Percentiles rank a stretch among this genome's conserved stretches.
Conservation (phyloP, 2,113 vertebrate species). For the Atrichornis clamosus region DNA sequence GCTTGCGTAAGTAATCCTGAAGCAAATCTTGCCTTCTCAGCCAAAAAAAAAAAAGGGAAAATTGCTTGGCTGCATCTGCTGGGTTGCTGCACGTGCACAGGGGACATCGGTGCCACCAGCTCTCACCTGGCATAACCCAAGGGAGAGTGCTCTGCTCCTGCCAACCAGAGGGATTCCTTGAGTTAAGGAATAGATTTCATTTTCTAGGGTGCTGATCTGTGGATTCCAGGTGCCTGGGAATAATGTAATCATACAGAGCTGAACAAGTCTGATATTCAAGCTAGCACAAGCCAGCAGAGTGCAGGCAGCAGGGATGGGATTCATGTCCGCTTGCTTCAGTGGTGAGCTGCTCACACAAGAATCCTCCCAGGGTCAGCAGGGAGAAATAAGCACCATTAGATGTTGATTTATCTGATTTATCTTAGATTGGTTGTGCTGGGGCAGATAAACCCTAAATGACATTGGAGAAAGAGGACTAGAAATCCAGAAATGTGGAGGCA, state of each 20-base stretch:
- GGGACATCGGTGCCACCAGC: not conserved
- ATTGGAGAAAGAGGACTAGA: not conserved
- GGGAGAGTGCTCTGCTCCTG: not conserved
- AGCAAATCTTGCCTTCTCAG: constrained; percentile 35
- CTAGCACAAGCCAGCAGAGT: not conserved
- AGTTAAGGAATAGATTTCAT: not conserved
- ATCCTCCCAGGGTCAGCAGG: not conserved
- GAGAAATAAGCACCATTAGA: not conserved
- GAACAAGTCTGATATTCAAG: not conserved
- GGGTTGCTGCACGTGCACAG: not conserved
- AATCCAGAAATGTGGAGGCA: not conserved
- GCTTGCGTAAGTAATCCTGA: constrained; percentile 32
- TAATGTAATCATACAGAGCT: not conserved
- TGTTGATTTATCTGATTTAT: not conserved
- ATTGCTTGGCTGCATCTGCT: not conserved
- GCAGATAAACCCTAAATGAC: not conserved
- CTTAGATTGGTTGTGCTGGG: not conserved
- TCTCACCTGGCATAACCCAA: not conserved
- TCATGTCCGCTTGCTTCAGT: not conserved
- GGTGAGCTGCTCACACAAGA: not conserved
- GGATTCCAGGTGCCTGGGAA: not conserved
- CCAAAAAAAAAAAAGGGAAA: not conserved
- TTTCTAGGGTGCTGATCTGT: not conserved
- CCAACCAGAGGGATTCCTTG: not conserved
- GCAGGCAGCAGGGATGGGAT: not conserved